phyloP scores from a whole-genome alignment of 30 jellyfish, hydroid and myxozoan species.

The Cassiopea xamachana region DNA sequence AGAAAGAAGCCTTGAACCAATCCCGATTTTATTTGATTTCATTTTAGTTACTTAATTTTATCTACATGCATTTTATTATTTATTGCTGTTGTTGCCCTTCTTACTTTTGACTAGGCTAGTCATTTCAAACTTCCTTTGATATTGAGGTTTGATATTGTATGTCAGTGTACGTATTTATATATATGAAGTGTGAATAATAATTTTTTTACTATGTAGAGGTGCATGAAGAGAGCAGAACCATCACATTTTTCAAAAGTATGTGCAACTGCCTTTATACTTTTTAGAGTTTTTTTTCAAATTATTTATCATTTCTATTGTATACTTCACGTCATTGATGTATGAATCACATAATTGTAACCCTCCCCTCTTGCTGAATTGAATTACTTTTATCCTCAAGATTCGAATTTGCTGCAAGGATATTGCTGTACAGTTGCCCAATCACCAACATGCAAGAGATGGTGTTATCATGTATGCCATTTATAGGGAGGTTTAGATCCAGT shows the following conservation, averaged over 20 bases:
- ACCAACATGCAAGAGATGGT: constrained; percentile 42
- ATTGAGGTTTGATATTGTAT: not conserved
- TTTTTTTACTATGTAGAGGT: not conserved
- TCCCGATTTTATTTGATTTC: not conserved
- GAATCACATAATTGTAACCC: not conserved
- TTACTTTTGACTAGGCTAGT: not conserved
- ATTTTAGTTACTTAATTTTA: not conserved
- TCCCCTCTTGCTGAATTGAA: not conserved
- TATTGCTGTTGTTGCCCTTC: not conserved
- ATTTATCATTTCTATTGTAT: too few relatives aligned
- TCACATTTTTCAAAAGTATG: not conserved
- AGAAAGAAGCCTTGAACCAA: not conserved
- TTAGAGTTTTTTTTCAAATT: too few relatives aligned
- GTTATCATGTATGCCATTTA: constrained; percentile 29
- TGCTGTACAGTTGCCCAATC: constrained; percentile 53
- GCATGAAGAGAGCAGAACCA: not conserved
- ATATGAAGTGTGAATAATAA: not conserved
- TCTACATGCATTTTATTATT: not conserved
- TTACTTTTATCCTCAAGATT: not conserved
- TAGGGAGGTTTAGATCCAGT: too few relatives aligned
- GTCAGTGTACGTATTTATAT: not conserved
- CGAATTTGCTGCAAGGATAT: constrained; percentile 27
- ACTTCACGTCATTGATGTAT: too few relatives aligned
- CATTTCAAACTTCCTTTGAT: not conserved
- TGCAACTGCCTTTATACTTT: not conserved